Base-by-base conservation (phyloP, 2,888 invertebrate species). In the Xylota sylvarum region DNA sequence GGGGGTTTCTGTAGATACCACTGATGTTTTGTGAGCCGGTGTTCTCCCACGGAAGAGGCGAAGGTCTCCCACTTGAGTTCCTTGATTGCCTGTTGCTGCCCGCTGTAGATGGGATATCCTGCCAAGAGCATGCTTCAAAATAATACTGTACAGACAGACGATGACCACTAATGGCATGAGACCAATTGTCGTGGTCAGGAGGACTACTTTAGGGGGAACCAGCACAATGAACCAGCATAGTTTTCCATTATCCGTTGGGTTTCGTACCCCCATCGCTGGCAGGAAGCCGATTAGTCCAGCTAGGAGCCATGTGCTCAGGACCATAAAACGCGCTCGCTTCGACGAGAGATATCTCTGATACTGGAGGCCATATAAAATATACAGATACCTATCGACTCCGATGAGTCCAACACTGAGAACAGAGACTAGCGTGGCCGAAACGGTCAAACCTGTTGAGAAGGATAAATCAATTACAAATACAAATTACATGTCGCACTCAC, bases 341-440 rank as follows among this genome's bases (percentile, higher is more conserved):
- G 94, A 94, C 88, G 93, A 94, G 64, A 95, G 93, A 94, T 94
- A 95, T 74, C 93, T 92, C 89, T 94, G 94, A 89, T 95, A 95
- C 89, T 94, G 94, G 14, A 95, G 90, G 0, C 95, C 95, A 88
- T 95, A 94, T 0, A 95, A 90, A 56, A 95, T 95, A 90, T 94
- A 95, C 55, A 95, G 93, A 89, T 94, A 95, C 35, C 95, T 92
- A 89, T 95, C 95, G 0, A 95, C 91, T 2, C 94, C 95, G 32
- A 95, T 95, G 9, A 95, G 90, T 0, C 94, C 94, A 4, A 95
- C 94, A 62, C 94, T 95, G 90, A 94, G 94, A 80, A 95, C 94
- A 0, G 95, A 95, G 9, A 94, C 94, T 90, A 95, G 92, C 0
- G 94, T 94, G 46, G 94, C 94, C 77, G 94, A 94, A n/a, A 95